Evolutionary conservation across 2,797 vertebrate species (phyloP), one percentile per base, ranked within the genome.

Genomic region (Psittacula derbiana): DNA sequence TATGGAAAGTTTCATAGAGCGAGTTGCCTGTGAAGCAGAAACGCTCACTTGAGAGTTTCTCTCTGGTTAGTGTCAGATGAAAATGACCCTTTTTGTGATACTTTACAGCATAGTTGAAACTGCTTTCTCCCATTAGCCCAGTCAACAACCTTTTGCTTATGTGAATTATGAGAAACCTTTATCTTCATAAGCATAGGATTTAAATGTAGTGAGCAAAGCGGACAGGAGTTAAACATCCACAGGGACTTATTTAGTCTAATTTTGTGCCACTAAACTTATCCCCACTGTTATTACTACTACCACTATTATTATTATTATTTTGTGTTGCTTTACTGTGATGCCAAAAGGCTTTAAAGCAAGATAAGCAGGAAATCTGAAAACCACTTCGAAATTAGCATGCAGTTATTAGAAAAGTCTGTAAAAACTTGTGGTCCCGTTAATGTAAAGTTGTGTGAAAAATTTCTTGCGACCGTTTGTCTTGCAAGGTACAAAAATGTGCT

Each of bases 341-440:
- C 71, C 67, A 76, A 71, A 84, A 83, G 43, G 15, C 25, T 95
- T 94, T 86, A 87, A 94, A 92, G 49, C 58, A 74, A 87, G 62
- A 80, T 61, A 90, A 75, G 65, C 2, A 33, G 27, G 11, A 70
- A 88, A 80, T 72, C n/a, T 82, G 18, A 87, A 88, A 93, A 88
- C 3, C 38, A 90, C 25, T 91, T 86, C 46, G 12, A 95, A 82
- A 96, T 92, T 75, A 96, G 6, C 43, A 76, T 43, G 31, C 41
- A 82, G 49, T 67, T 93, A 47, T 91, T 95, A 80, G 69, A 90
- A 96, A 93, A 86, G 49, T 64, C 75, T 72, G 72, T 90, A 92
- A 86, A 94, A 79, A 76, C 38, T 74, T 76, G 73, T 30, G 27
- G 33, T 82, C 46, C 84, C 74, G 18, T 93, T 90, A 92, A 84